Evolutionary conservation across 2,113 vertebrate genomes (phyloP), one percentile per base, ranked within the genome.

Genomic region (Gambusia holbrooki): DNA sequence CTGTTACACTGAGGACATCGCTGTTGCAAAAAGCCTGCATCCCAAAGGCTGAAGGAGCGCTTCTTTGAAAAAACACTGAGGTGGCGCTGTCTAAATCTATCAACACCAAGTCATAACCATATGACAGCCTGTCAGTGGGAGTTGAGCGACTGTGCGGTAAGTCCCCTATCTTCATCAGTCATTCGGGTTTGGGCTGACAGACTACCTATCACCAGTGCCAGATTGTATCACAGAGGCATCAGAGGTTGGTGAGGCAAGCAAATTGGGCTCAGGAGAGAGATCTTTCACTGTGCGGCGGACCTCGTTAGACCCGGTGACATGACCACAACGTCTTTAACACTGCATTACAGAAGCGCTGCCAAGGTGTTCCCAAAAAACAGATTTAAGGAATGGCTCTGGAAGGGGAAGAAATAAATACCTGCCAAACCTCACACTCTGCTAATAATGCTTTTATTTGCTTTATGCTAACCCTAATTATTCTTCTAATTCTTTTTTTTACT

Each of bases 81-180:
- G 27, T 29, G 32, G 17, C 30, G 17, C n/a, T 40, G 73, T 37
- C 8, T 29, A 64, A 73, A 48, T 33, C 61, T 64, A 62, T 14
- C 61, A 64, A 51, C 32, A 42, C 32, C 40, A 35, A 42, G 45
- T 25, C 62, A 63, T 63, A 17, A 63, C 28, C 28, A 30, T 63
- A 63, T 63, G 62, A 63, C 62, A 29, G 62, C 29, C 62, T 58
- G 51, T 58, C 51, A 58, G 51, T 58, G 51, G 51, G 51, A 58
- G 51, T 58, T 58, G 25, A 58, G 51, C 15, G 28, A 63, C 29
- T 63, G 62, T 63, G 62, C 62, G 32, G 62, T 63, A 63, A 63
- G 62, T 30, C 51, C 51, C 51, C 22, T 58, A 58, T 58, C 51
- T 58, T 58, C 51, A 58, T 58, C 51, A 58, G 51, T 58, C 51